Conservation (phyloP, 2,113 vertebrate genomes). For the Sturnus vulgaris region DNA sequence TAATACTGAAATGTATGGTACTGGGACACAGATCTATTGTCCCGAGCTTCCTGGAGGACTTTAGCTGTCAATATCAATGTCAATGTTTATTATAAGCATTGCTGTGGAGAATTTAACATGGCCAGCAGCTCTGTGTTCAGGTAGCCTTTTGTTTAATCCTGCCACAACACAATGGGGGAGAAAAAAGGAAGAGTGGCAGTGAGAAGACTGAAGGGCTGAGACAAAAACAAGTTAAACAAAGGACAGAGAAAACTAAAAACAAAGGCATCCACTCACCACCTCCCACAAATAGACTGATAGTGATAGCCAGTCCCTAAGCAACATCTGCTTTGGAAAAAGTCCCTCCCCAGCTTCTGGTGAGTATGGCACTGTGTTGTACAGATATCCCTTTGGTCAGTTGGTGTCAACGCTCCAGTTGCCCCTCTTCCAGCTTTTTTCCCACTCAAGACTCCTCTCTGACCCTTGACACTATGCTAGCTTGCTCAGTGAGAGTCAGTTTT, state of each 20-base stretch:
- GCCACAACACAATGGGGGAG: neutral
- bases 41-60: neutral
- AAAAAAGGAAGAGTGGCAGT: neutral
- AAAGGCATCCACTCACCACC: neutral
- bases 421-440: neutral
- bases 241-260: neutral
- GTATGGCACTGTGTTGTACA: rapidly evolving
- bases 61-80: neutral
- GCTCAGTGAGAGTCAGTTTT: neutral
- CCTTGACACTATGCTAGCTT: no score
- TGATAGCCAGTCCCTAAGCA: neutral
- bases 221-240: neutral
- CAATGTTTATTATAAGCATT: neutral
- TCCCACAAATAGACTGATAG: neutral
- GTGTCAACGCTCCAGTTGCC: neutral
- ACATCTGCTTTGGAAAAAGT: neutral
- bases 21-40: neutral
- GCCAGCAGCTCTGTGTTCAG: neutral
- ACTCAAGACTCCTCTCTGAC: neutral
- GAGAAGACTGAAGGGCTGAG: neutral
- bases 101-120: neutral
- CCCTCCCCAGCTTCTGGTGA: neutral
- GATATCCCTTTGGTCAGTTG: neutral
- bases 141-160: neutral
- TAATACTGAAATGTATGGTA: neutral